Conservation (phyloP, 2,113 vertebrate species). For the Sminthopsis crassicaudata region DNA sequence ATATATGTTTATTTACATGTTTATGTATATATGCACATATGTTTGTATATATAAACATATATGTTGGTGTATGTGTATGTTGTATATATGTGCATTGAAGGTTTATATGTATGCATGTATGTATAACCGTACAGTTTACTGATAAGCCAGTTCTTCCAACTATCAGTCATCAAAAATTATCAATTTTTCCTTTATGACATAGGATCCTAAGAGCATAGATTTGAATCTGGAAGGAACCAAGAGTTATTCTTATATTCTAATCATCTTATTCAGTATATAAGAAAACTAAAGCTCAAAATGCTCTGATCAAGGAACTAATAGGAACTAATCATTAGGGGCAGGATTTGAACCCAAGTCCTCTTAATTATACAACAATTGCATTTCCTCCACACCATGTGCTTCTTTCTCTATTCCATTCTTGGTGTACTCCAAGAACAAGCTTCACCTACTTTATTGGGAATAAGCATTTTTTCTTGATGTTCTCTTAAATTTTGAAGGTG, state of each 20-base stretch:
- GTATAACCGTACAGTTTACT: not conserved
- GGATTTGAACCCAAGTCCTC: not conserved
- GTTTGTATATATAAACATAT: not conserved
- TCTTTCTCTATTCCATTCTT: not conserved
- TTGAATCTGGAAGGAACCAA: not conserved
- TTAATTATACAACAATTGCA: not conserved
- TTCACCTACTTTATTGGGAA: not conserved
- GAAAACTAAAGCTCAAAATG: slow-evolving; percentile 3
- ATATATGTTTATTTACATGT: not conserved
- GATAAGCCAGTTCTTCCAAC: not conserved
- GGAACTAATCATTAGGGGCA: not conserved
- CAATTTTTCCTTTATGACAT: not conserved
- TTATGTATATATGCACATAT: rapidly evolving
- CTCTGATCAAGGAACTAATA: not conserved
- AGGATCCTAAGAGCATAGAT: not conserved
- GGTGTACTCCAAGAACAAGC: not conserved
- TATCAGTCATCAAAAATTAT: not conserved
- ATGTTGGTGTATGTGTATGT: not conserved
- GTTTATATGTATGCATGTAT: not conserved
- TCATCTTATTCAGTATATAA: not conserved
- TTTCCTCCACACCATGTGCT: not conserved
- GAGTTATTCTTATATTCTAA: not conserved
- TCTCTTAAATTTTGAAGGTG: not conserved
- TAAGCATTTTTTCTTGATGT: not conserved
- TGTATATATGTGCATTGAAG: not conserved